Evolutionary conservation across 1,140 invertebrate species (phyloP).

Genomic region (Zaprionus kolodkinae): DNA sequence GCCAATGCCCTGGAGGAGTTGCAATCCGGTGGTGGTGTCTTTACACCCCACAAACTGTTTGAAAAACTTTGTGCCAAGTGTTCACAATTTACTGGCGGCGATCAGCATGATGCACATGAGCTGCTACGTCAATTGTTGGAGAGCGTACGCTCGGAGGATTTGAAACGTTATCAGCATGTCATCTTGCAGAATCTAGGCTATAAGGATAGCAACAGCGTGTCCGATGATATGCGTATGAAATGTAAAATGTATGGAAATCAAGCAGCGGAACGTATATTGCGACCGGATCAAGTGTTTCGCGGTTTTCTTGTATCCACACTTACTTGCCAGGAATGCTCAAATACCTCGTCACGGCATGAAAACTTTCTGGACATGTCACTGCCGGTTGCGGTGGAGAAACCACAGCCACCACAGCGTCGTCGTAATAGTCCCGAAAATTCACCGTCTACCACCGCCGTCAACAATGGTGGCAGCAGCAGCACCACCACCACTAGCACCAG

Average conservation of each 20-base stretch:
- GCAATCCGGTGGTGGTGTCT: constrained; percentile 87
- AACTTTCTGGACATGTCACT: constrained; percentile 97
- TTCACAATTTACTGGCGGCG: constrained; percentile 95
- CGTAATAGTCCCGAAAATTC: constrained; percentile 84
- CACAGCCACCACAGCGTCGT: constrained; percentile 86
- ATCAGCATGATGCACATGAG: constrained; percentile 99
- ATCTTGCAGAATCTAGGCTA: constrained; percentile 90
- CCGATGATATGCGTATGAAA: constrained; percentile 90
- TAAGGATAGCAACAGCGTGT: constrained; percentile 88
- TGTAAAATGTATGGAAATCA: constrained; percentile 93
- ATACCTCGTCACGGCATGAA: constrained; percentile 94
- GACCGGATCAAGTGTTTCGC: constrained; percentile 93
- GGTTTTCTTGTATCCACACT: constrained; percentile 95
- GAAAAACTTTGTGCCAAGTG: constrained; percentile 90
- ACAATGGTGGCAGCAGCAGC: neutral
- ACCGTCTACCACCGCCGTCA: neutral
- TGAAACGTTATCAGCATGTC: constrained; percentile 90
- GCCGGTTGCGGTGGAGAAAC: constrained; percentile 91
- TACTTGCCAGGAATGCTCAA: constrained; percentile 94
- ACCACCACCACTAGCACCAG: neutral
- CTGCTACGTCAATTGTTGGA: constrained; percentile 95
- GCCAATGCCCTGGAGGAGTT: constrained; percentile 89
- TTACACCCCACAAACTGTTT: constrained; percentile 90
- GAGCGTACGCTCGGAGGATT: constrained; percentile 89
- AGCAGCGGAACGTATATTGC: constrained; percentile 91